Base-by-base conservation (phyloP, 2,888 invertebrate genomes). In the Ophion ventricosus region DNA sequence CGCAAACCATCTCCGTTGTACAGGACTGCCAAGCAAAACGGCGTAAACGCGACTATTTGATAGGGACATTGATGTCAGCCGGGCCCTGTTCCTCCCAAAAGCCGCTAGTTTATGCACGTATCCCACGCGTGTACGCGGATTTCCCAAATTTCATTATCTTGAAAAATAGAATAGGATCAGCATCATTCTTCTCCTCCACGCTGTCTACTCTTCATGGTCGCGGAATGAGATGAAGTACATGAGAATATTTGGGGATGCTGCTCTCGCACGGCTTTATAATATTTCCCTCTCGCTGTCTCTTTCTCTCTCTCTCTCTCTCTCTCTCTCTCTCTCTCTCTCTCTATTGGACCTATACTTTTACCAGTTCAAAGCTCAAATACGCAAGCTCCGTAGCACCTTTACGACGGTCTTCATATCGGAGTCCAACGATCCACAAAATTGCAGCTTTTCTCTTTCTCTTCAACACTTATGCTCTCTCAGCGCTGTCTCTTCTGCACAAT, bases 391-490 rank as follows among this genome's bases (percentile, higher is more conserved):
- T 87, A 86, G 86, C 80, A 79, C 77, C 88, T 92, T 91, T 91
- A 91, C 89, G 91, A 91, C 90, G 87, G 90, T 84, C 83, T 89
- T 90, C 90, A 90, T 90, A 90, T 92, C 88, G 91, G 88, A 90
- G 90, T 87, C 89, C 91, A 92, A 90, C 90, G 91, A 88, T 92
- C 91, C 91, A 90, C 92, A 90, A 91, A 93, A 92, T 92, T 91
- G 88, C 91, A 86, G 84, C 87, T 83, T 86, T 87, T 84, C 85
- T 75, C 79, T 67, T 56, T 72, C 76, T 80, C 82, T 72, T 40
- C 78, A 59, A 49, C 77, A 49, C 70, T 64, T 20, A 76, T 79
- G 56, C 69, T 86, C 66, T 80, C 79, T 86, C 74, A 80, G 80
- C 56, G 59, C 70, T 20, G 25, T 69, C 67, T 74, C 67, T 78